These are phyloP conservation scores for Carapus acus DNA, from an alignment of 2,797 vertebrate genomes.

Conservation along the genomic window DNA sequence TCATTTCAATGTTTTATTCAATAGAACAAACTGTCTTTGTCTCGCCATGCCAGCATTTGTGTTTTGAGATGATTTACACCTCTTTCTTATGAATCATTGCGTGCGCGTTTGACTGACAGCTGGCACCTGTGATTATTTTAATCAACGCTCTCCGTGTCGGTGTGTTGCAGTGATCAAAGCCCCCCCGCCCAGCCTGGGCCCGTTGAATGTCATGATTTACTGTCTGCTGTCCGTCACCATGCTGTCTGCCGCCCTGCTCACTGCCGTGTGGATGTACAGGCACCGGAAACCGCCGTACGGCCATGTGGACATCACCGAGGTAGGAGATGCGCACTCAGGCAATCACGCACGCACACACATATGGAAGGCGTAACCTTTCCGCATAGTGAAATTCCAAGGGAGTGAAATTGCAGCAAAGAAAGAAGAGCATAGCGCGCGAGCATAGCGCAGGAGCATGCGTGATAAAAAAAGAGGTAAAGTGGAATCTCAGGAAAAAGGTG, in stretches of 20 bases:
- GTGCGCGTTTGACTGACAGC: no score
- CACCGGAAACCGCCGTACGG: slow-evolving; percentile 91
- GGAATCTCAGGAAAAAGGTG: no score
- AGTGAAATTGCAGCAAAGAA: no score
- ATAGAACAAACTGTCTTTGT: not conserved
- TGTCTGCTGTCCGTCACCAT: slow-evolving; percentile 85
- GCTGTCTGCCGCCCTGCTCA: slow-evolving; percentile 78
- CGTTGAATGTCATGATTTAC: slow-evolving; percentile 83
- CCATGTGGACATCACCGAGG: slow-evolving; percentile 78
- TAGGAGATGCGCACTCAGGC: not conserved
- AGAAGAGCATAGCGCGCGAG: no score
- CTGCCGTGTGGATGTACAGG: slow-evolving; percentile 90
- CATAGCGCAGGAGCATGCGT: no score
- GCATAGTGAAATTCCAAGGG: no score
- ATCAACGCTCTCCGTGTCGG: no score
- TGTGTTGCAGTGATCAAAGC: slow-evolving; percentile 76
- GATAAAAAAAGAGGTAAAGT: no score
- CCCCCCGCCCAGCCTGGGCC: slow-evolving; percentile 67
- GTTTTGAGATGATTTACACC: not conserved
- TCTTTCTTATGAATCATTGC: no score
- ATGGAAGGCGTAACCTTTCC: no score
- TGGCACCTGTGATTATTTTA: no score
- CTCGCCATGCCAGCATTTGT: not conserved
- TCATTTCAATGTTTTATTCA: no score
- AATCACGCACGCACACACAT: not conserved